Conservation (phyloP, 2,888 invertebrate genomes). For the Drymonia ruficornis region DNA sequence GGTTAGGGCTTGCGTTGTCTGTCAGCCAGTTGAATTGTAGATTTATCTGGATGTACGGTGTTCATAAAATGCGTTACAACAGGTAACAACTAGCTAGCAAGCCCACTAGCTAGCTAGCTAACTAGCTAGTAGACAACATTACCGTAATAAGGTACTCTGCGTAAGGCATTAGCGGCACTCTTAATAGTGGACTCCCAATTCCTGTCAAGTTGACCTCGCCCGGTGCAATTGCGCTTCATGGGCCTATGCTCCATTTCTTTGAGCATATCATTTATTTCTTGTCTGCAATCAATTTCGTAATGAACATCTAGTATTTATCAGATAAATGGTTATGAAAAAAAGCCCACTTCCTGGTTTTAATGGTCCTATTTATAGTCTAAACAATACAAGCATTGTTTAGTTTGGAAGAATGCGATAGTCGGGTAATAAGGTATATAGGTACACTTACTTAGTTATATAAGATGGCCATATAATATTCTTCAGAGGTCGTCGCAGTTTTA, state of each 20-base stretch:
- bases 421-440: neutral
- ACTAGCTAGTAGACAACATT: constrained; percentile 11
- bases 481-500: constrained; percentile 58
- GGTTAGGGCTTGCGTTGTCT: too few relatives aligned
- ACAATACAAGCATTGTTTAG: too few relatives aligned
- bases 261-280: constrained; percentile 63
- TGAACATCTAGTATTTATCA: too few relatives aligned
- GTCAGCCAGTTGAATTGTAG: too few relatives aligned
- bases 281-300: constrained; percentile 34
- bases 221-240: constrained; percentile 57
- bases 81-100: too few relatives aligned
- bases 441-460: constrained; percentile 53
- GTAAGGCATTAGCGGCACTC: constrained; percentile 52
- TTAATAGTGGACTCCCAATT: constrained; percentile 63
- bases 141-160: constrained; percentile 72
- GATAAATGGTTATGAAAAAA: too few relatives aligned
- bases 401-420: too few relatives aligned
- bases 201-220: constrained; percentile 60
- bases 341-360: too few relatives aligned
- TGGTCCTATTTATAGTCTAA: too few relatives aligned
- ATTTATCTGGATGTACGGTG: neutral
- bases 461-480: constrained; percentile 52
- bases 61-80: too few relatives aligned
- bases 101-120: too few relatives aligned
- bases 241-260: constrained; percentile 46